Base-by-base conservation (phyloP, 2,888 invertebrate species). In the Yponomeuta sedellus region DNA sequence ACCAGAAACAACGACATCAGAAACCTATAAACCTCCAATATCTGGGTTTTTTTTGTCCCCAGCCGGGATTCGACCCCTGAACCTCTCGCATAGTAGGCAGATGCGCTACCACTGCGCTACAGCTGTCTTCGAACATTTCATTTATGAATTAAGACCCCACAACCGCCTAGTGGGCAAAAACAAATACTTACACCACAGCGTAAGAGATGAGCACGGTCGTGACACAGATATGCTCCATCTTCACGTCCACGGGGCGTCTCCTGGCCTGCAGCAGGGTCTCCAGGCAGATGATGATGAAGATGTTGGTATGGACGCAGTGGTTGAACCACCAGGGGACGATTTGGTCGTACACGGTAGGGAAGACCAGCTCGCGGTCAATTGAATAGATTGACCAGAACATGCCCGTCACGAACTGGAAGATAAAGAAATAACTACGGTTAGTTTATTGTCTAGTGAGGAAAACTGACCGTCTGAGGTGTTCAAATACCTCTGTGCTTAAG, bases 301-400 rank as follows among this genome's bases (percentile, higher is more conserved):
- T 92, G 72, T 90, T 88, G 0, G 92, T 92, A 76, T 93, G 93
- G 40, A 93, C 86, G 68, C 92, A 90, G 70, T 93, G 93, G 80
- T 93, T 93, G 74, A 93, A 85, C 92, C 92, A 93, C 79, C 85
- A 83, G 0, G 93, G 93, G 0, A 93, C 84, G 16, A 92, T 81
- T 65, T 77, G 74, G 71, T 93, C 93, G 73, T 92, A 85, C 12
- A 86, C 79, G 67, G 74, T 71, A 0, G 93, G 93, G 77, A 92
- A 93, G 40, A 93, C 92, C 73, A 93, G 82, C 78, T 93, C 92
- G 0, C 93, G 83, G 73, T 93, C 92, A 61, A 92, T 84, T 61
- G 79, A 75, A 84, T 87, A 93, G 1, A 93, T 70, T 0, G 74
- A 72, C 93, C 93, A 93, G 78, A 93, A 93, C 81, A 92, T 86